Percentiles rank a stretch among this genome's conserved stretches.
These are phyloP conservation scores for Semotilus atromaculatus DNA, from an alignment of 2,797 vertebrate genomes.

Conservation along the genomic window DNA sequence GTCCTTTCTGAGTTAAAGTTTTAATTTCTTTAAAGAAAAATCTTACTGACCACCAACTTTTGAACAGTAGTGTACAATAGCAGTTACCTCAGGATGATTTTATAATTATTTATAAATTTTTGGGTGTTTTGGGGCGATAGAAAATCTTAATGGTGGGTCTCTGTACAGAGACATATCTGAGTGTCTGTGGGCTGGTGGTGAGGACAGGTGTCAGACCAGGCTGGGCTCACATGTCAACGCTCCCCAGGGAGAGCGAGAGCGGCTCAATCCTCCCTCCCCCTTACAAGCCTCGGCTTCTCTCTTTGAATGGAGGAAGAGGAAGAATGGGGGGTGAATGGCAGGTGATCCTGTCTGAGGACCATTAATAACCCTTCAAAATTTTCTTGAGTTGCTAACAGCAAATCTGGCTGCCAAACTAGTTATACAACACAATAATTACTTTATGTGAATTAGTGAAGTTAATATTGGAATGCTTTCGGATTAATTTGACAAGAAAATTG, in stretches of 20 bases:
- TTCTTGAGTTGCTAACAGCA: not conserved
- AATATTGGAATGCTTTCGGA: not conserved
- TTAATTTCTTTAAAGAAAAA: not conserved
- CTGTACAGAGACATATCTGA: not conserved
- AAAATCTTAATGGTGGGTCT: not conserved
- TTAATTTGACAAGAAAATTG: not conserved
- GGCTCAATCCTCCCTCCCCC: constrained; percentile 24
- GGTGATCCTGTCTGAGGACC: constrained; percentile 47
- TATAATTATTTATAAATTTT: not conserved
- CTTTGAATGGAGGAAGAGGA: constrained; percentile 29
- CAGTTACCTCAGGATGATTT: not conserved
- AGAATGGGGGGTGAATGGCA: constrained; percentile 34
- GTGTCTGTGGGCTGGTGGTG: not conserved
- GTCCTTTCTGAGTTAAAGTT: not conserved
- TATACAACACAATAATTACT: not conserved
- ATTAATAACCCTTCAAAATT: constrained; percentile 25
- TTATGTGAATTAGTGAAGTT: not conserved
- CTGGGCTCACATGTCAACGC: constrained; percentile 25
- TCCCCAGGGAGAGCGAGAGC: not conserved
- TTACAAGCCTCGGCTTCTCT: constrained; percentile 13
- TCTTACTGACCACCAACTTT: not conserved
- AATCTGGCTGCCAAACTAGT: not conserved
- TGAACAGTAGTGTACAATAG: not conserved
- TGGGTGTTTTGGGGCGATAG: not conserved
- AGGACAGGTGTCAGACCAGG: constrained; percentile 47